Evolutionary conservation across 2,113 vertebrate genomes (phyloP).

Genomic region (Leucoraja erinaceus): DNA sequence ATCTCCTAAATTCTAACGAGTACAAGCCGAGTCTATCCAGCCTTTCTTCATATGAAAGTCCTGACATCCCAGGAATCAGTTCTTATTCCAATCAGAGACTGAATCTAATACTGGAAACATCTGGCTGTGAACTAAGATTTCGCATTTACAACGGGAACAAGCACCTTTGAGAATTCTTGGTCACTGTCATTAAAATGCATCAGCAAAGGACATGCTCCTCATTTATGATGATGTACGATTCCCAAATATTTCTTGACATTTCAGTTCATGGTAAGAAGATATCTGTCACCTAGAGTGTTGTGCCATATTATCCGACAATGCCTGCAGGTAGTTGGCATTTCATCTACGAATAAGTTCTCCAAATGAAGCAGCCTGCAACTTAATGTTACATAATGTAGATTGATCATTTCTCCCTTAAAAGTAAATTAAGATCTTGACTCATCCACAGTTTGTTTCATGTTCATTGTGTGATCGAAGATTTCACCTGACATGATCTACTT

Average conservation of each 20-base stretch:
- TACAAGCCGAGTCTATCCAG: too few relatives aligned
- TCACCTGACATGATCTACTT: background rate
- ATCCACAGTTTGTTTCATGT: background rate
- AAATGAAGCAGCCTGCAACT: background rate
- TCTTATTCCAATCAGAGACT: background rate
- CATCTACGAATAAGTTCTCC: background rate
- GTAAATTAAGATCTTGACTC: conserved; percentile 8
- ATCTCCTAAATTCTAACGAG: too few relatives aligned
- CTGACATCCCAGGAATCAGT: too few relatives aligned
- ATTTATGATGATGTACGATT: background rate
- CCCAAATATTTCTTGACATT: background rate
- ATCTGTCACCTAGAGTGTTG: background rate
- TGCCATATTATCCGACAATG: background rate
- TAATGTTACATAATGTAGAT: background rate
- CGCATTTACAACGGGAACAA: background rate
- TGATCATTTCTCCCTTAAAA: background rate
- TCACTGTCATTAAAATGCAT: background rate
- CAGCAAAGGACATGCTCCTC: background rate
- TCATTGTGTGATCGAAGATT: background rate
- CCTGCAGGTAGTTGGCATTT: background rate
- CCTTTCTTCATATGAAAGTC: too few relatives aligned
- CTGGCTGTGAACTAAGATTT: background rate
- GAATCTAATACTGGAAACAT: background rate
- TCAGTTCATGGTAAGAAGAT: background rate
- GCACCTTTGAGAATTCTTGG: background rate